A percentile compares a stretch with the other conserved stretches of the same genome.
These are phyloP conservation scores for Aleiodes leptofemur DNA, from an alignment of 2,888 invertebrate genomes.

Conservation along the genomic window DNA sequence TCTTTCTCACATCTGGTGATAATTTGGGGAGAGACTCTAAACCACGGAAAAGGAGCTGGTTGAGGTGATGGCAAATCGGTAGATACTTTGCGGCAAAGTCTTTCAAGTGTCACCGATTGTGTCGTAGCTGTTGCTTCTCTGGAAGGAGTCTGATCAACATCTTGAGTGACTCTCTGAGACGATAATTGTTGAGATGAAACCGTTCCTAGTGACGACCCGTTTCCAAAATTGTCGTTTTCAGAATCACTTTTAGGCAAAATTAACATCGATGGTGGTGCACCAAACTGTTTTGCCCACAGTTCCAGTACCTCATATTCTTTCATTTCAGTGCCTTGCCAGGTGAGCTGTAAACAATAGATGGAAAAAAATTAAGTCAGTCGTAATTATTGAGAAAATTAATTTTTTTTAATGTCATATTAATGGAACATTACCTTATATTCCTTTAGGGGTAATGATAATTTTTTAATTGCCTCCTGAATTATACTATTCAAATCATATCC, in stretches of 20 bases:
- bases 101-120: too few relatives aligned
- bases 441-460: background rate
- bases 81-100: too few relatives aligned
- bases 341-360: too few relatives aligned
- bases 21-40: background rate
- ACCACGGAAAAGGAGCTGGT: background rate
- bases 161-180: too few relatives aligned
- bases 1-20: background rate
- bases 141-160: too few relatives aligned
- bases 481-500: background rate
- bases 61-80: too few relatives aligned
- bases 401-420: too few relatives aligned
- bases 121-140: too few relatives aligned
- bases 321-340: conserved; percentile 1
- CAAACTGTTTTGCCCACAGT: background rate
- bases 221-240: too few relatives aligned
- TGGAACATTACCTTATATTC: conserved; percentile 7
- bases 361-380: background rate
- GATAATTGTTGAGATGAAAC: too few relatives aligned
- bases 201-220: too few relatives aligned
- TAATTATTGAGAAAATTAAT: too few relatives aligned
- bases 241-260: background rate
- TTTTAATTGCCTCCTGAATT: background rate
- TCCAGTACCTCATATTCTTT: background rate
- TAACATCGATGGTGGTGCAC: conserved; percentile 5